phyloP scores from a whole-genome alignment of 2,888 invertebrate genomes.

The Polyommatus icarus region DNA sequence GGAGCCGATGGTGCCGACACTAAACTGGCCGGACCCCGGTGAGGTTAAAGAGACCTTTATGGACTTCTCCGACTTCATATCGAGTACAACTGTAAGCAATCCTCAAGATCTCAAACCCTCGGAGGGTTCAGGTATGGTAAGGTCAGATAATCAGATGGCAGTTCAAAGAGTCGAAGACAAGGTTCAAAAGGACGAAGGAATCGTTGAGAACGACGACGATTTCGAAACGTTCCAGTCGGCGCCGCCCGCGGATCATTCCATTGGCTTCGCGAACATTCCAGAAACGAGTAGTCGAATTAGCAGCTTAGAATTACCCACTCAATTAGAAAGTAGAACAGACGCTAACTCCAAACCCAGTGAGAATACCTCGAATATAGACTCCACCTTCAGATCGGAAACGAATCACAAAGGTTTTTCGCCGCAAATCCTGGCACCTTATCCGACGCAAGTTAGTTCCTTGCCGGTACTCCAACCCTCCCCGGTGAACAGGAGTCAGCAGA shows the following conservation, averaged over 20 bases:
- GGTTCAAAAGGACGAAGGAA: conserved; percentile 27
- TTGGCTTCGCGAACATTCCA: conserved; percentile 39
- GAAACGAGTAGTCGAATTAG: conserved; percentile 26
- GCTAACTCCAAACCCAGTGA: conserved; percentile 5
- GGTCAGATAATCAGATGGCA: conserved; percentile 16
- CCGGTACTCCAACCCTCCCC: not conserved
- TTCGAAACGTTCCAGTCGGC: conserved; percentile 75
- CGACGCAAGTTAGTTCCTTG: conserved; percentile 3
- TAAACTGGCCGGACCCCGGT: conserved; percentile 77
- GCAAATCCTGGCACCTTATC: not conserved
- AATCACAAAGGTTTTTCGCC: not conserved
- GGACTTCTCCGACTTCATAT: conserved; percentile 69
- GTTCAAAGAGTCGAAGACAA: conserved; percentile 32
- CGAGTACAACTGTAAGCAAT: conserved; percentile 52
- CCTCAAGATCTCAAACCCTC: conserved; percentile 39
- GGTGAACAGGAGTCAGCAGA: conserved; percentile 51
- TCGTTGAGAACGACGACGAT: conserved; percentile 57
- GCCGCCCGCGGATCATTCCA: conserved; percentile 47
- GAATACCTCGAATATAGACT: not conserved
- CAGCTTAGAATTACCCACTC: conserved; percentile 22
- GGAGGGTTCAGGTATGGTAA: too few relatives aligned
- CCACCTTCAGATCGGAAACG: not conserved
- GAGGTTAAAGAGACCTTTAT: conserved; percentile 72
- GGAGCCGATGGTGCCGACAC: conserved; percentile 64
- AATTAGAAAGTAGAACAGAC: conserved; percentile 18